Evolutionary conservation across 2,888 invertebrate genomes (phyloP).

Genomic region (Apoda limacodes): DNA sequence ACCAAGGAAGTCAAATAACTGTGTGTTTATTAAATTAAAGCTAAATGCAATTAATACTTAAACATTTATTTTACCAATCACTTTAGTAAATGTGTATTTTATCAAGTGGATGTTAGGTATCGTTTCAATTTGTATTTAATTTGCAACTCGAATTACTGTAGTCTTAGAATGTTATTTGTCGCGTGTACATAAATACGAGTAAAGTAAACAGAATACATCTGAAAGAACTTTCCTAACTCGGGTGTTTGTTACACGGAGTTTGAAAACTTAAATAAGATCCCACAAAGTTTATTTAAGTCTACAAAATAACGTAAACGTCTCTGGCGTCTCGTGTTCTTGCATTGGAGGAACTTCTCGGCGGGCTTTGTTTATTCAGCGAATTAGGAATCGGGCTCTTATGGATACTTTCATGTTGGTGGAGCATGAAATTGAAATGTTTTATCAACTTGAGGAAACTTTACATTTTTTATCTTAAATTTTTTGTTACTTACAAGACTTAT

Average conservation of each 20-base stretch:
- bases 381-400: slow-evolving; percentile 35
- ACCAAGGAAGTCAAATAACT: too few relatives aligned
- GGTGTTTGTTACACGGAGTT: slow-evolving; percentile 22
- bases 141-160: too few relatives aligned
- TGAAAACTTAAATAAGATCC: slow-evolving; percentile 54
- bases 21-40: too few relatives aligned
- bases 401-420: slow-evolving; percentile 43
- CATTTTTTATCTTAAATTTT: slow-evolving; percentile 2
- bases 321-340: slow-evolving; percentile 28
- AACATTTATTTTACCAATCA: too few relatives aligned
- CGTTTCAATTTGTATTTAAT: too few relatives aligned
- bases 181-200: slow-evolving; percentile 4
- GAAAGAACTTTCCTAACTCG: slow-evolving; percentile 14
- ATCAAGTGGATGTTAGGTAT: too few relatives aligned
- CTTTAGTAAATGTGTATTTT: too few relatives aligned
- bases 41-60: too few relatives aligned
- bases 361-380: slow-evolving; percentile 36
- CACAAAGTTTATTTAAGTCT: slow-evolving; percentile 45
- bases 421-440: slow-evolving; percentile 35
- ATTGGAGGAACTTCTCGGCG: slow-evolving; percentile 28
- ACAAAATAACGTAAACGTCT: slow-evolving; percentile 33
- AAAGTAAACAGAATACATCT: slow-evolving; percentile 11
- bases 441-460: slow-evolving; percentile 3
- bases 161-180: too few relatives aligned
- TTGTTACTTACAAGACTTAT: too few relatives aligned